Percentiles rank a stretch among this genome's conserved stretches.
These are phyloP conservation scores for Fregata magnificens DNA, from an alignment of 2,113 vertebrate genomes.

Conservation along the genomic window DNA sequence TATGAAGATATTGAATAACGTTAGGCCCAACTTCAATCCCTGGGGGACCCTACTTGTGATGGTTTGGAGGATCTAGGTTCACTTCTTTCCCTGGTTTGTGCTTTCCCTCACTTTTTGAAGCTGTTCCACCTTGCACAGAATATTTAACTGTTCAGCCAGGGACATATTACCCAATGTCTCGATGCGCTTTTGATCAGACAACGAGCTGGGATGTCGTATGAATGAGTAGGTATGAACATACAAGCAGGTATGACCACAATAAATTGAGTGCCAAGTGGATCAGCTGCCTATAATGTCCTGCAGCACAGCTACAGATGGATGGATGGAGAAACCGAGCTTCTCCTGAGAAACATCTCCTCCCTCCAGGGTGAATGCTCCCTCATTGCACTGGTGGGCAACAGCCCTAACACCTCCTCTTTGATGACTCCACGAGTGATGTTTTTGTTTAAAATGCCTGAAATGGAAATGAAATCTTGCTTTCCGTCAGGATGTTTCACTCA, in stretches of 20 bases:
- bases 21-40: too few relatives aligned
- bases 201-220: not conserved
- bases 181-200: not conserved
- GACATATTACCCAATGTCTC: fast-evolving
- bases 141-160: not conserved
- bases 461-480: not conserved
- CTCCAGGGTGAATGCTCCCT: too few relatives aligned
- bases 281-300: fast-evolving
- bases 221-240: not conserved
- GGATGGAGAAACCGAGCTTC: not conserved
- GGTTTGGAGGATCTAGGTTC: not conserved
- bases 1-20: too few relatives aligned
- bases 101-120: not conserved
- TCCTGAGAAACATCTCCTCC: not conserved
- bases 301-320: fast-evolving
- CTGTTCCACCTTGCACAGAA: not conserved
- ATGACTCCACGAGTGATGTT: not conserved
- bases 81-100: not conserved
- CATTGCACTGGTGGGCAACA: not conserved
- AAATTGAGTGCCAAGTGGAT: not conserved
- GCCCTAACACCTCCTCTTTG: not conserved
- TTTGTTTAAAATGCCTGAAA: not conserved
- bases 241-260: not conserved
- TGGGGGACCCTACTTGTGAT: too few relatives aligned
- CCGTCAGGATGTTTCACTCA: not conserved